Conservation (phyloP, 1,140 invertebrate genomes). For the Drosophila neocordata region DNA sequence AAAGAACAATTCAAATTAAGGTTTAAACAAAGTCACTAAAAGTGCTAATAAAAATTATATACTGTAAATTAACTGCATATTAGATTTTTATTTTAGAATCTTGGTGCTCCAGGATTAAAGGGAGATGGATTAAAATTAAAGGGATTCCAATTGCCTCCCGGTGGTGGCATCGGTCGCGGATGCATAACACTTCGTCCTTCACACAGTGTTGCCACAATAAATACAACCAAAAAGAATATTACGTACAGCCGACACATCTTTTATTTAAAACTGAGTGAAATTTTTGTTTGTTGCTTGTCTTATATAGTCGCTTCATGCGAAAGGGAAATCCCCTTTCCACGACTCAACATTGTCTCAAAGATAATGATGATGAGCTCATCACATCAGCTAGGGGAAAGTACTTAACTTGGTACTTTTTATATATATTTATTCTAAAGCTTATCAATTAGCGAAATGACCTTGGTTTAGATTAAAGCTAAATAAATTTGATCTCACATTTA, state of each 20-base stretch:
- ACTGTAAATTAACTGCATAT: no score
- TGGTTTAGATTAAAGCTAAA: no score
- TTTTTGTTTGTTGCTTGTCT: neutral
- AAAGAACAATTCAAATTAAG: neutral
- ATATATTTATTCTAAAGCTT: no score
- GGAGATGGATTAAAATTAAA: conserved; percentile 1
- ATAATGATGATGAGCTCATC: neutral
- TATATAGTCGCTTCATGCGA: neutral
- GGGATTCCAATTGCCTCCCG: neutral
- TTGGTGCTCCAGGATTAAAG: conserved; percentile 8
- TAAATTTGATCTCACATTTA: no score
- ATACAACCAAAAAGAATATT: neutral
- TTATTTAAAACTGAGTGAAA: neutral
- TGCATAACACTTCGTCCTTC: neutral
- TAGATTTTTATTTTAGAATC: neutral
- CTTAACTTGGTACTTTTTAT: no score
- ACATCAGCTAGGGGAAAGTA: neutral
- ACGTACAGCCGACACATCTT: neutral
- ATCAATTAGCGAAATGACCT: no score
- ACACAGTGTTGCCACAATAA: neutral
- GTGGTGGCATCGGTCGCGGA: neutral
- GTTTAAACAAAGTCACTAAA: neutral
- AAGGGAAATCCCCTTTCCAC: neutral
- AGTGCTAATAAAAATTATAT: neutral
- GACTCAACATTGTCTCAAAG: neutral